A percentile compares a stretch with the other conserved stretches of the same genome.
Conservation (phyloP, 2,797 vertebrate genomes). For the Lutjanus campechanus region DNA sequence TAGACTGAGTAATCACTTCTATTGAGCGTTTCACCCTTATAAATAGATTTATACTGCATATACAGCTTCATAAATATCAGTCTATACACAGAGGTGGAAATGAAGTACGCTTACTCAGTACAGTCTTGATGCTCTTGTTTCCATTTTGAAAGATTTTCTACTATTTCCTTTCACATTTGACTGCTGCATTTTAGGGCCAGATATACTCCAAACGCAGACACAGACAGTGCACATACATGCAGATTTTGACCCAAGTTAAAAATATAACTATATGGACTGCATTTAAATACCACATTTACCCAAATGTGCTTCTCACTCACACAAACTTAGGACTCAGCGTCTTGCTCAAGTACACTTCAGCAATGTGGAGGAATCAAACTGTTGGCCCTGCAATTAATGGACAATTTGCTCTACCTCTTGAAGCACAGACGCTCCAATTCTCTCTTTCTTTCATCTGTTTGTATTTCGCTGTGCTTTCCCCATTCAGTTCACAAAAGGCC, state of each 20-base stretch:
- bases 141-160: neutral
- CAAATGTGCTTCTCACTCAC: neutral
- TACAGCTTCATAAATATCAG: neutral
- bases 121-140: neutral
- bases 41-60: neutral
- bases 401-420: too few relatives aligned
- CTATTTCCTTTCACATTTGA: neutral
- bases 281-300: neutral
- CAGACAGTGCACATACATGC: too few relatives aligned
- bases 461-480: neutral
- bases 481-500: neutral
- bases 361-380: neutral
- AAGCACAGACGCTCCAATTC: too few relatives aligned
- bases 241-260: neutral
- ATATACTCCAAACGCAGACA: neutral
- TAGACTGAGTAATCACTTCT: slow-evolving; percentile 15
- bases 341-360: neutral
- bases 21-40: neutral
- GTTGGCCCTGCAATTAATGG: too few relatives aligned
- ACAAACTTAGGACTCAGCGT: neutral
- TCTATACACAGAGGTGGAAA: neutral
- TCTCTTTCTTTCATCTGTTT: neutral
- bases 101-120: neutral
- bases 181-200: neutral
- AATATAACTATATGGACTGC: neutral